phyloP scores from a whole-genome alignment of 1,140 invertebrate species.

The Pemphigus obesinymphae region DNA sequence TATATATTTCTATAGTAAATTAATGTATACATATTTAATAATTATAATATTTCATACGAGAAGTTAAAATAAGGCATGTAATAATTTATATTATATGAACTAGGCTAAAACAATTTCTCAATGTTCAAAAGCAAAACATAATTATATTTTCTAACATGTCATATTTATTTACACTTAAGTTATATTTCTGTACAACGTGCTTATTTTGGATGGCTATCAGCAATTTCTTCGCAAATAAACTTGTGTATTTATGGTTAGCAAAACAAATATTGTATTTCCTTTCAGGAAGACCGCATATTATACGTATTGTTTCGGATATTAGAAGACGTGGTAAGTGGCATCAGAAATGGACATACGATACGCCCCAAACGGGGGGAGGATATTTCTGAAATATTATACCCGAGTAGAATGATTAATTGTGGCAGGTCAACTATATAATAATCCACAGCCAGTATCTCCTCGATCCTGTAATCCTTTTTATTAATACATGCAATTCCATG shows the following conservation, averaged over 20 bases:
- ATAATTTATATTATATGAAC: no score
- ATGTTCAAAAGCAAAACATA: no score
- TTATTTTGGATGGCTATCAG: background rate
- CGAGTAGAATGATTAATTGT: constrained; percentile 12
- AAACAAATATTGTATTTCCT: background rate
- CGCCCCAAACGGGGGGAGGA: background rate
- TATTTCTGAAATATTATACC: constrained; percentile 26
- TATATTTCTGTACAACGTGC: no score
- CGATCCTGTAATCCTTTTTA: constrained; percentile 19
- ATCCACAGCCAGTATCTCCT: background rate
- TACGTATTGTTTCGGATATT: background rate
- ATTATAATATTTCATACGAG: no score
- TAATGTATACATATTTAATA: no score
- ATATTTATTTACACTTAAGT: no score
- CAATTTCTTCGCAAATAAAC: background rate
- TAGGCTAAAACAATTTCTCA: no score
- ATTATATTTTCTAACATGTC: no score
- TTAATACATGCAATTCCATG: background rate
- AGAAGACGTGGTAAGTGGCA: background rate
- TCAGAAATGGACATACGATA: background rate
- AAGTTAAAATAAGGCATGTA: no score
- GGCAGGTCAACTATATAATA: constrained; percentile 3
- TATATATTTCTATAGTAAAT: no score
- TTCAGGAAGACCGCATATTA: no score
- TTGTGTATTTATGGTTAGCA: background rate